These are phyloP conservation scores for Steinernema carpocapsae DNA, from an alignment of 2,888 invertebrate species.

Conservation along the genomic window DNA sequence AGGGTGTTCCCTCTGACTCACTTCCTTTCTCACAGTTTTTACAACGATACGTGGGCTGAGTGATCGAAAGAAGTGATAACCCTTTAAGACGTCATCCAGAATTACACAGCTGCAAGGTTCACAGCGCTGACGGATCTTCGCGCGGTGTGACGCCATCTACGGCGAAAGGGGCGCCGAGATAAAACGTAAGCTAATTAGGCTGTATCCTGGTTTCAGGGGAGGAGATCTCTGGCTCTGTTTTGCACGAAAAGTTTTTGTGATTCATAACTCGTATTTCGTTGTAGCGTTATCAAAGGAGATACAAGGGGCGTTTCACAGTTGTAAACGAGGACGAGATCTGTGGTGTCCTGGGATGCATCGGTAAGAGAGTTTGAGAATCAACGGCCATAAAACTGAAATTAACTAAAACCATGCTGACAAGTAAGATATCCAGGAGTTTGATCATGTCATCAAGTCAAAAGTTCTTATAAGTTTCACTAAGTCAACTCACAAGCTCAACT, in stretches of 20 bases:
- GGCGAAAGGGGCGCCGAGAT: slow-evolving; percentile 7
- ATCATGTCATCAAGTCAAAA: too few species aligned
- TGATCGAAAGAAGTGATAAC: slow-evolving; percentile 16
- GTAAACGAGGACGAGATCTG: too few species aligned
- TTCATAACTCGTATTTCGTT: background rate
- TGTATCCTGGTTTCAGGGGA: background rate
- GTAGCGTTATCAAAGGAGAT: too few species aligned
- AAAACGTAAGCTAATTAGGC: background rate
- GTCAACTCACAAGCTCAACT: too few species aligned
- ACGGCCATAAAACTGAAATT: too few species aligned
- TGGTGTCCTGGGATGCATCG: too few species aligned
- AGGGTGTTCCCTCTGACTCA: too few species aligned
- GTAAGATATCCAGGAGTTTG: too few species aligned
- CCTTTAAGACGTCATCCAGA: slow-evolving; percentile 15
- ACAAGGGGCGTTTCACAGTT: too few species aligned
- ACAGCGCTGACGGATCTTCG: slow-evolving; percentile 17
- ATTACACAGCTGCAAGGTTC: background rate
- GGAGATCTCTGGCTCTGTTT: background rate
- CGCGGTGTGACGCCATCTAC: background rate
- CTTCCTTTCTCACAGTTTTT: background rate
- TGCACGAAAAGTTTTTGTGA: background rate
- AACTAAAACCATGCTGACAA: too few species aligned
- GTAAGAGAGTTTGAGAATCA: too few species aligned
- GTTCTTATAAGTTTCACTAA: too few species aligned
- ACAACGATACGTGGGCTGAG: background rate